Base-by-base conservation (phyloP, 2,888 invertebrate species). In the Eurytoma californica region DNA sequence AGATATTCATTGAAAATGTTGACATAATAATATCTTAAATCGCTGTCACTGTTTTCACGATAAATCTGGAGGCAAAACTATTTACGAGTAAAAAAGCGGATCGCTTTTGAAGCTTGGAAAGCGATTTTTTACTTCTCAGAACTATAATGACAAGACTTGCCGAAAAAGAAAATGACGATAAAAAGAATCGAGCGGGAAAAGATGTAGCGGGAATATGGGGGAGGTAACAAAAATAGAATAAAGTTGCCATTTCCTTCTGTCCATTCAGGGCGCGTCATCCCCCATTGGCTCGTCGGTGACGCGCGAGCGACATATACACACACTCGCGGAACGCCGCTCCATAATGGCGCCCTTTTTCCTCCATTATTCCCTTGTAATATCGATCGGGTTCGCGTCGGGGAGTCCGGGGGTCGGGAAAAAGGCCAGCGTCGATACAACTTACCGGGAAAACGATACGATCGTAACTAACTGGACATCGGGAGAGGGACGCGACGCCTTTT, bases 321-420 rank as follows among this genome's bases (percentile, higher is more conserved):
- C 20, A 3, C 47, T n/a, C 68, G 53, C 53, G 67, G 39, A 20
- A 20, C 24, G 55, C 16, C 63, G 20, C 13, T 55, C 39, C 28
- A 72, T 39, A 39, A 76, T 80, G 81, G 81, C 78, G 81, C 74
- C 80, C 20, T 75, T 79, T 76, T 72, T 76, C 58, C 63, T n/a
- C 72, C 51, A 61, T 77, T 70, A 60, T 68, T 49, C 30, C 53
- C 18, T 18, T 14, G 28, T 77, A 72, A 80, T 65, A 80, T 77
- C 69, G 72, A 76, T 80, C 61, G 73, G 49, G 14, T 58, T 28
- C 65, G n/a, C 75, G 51, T 67, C 79, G 30, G 75, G 72, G 79
- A 79, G 75, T 61, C 73, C 2, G 49, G 53, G 51, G 65, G 58
- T 68, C 18, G 55, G 61, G 30, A 66, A 47, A 67, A 49, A 57